Evolutionary conservation across 1,140 invertebrate genomes (phyloP), one percentile per base, ranked within the genome.

Genomic region (Sesamia nonagrioides): DNA sequence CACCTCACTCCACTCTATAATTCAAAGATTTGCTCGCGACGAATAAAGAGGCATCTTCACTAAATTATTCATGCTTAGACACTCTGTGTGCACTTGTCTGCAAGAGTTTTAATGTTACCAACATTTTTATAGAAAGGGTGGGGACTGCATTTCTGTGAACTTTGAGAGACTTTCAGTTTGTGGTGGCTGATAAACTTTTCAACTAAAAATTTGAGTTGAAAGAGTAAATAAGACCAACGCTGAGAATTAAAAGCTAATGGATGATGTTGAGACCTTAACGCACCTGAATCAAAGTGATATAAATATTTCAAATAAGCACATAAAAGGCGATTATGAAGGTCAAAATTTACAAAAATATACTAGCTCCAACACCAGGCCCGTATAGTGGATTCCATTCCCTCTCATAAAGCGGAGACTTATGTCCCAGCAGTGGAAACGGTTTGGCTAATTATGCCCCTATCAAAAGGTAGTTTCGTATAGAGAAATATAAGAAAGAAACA

Each of bases 21-120:
- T 93, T 90, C 90, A 93, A 88, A 87, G 87, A 92, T 91, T 90
- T 89, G 84, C 87, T 89, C 80, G 82, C 85, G 81, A 80, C 83
- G 86, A 83, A 90, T 90, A 91, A 90, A 88, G 84, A 86, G 84
- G 84, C 84, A 82, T 86, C 84, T 83, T 82, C 77, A 78, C 79
- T 91, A 83, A 92, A 92, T 89, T 86, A 92, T 92, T 89, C 90
- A 91, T 78, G 79, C 78, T 68, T 77, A 90, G 77, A 84, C 83
- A 84, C 69, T 71, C 48, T 76, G 63, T 78, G 54, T 83, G 81
- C 75, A 80, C 54, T 80, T 60, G 48, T 71, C 66, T 76, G 52
- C 69, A 35, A n/a, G 58, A 76, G 45, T 72, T 78, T 61, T 75
- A 77, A 79, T 77, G 40, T 82, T 77, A 77, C 63, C 68, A 60